phyloP scores from a whole-genome alignment of 2,888 invertebrate species.

The Gibbula magus region DNA sequence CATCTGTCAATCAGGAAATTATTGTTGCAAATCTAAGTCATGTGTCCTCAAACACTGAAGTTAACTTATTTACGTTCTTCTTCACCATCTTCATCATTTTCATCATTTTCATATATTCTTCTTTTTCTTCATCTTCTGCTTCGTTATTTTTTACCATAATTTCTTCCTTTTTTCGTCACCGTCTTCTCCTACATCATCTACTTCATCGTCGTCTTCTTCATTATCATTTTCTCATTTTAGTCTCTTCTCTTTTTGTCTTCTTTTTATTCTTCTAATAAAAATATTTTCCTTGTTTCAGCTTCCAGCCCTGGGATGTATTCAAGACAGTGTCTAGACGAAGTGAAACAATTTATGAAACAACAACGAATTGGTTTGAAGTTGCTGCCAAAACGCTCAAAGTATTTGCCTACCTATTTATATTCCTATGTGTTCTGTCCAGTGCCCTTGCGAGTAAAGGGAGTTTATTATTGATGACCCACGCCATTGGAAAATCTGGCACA shows the following conservation, averaged over 20 bases:
- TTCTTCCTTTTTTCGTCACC: neutral
- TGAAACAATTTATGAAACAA: slow-evolving; percentile 50
- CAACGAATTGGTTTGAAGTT: slow-evolving; percentile 56
- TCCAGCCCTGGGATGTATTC: slow-evolving; percentile 54
- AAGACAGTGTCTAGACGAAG: slow-evolving; percentile 48
- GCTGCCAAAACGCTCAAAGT: slow-evolving; percentile 75
- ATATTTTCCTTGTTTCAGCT: slow-evolving; percentile 30
- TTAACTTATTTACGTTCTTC: neutral
- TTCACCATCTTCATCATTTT: neutral
- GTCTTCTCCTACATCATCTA: neutral
- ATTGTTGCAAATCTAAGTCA: too few species aligned
- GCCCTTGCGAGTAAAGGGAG: slow-evolving; percentile 92
- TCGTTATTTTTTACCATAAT: too few species aligned
- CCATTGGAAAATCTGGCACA: slow-evolving; percentile 46
- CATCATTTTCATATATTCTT: neutral
- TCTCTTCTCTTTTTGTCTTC: neutral
- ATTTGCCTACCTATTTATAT: slow-evolving; percentile 89
- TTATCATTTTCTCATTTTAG: neutral
- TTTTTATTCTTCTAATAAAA: neutral
- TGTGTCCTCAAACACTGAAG: too few species aligned
- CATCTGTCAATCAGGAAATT: too few species aligned
- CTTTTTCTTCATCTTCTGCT: neutral
- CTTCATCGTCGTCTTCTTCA: neutral
- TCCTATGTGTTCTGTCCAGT: slow-evolving; percentile 87
- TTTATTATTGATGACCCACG: slow-evolving; percentile 75